phyloP scores from a whole-genome alignment of 2,797 vertebrate genomes.

The Todus mexicanus region DNA sequence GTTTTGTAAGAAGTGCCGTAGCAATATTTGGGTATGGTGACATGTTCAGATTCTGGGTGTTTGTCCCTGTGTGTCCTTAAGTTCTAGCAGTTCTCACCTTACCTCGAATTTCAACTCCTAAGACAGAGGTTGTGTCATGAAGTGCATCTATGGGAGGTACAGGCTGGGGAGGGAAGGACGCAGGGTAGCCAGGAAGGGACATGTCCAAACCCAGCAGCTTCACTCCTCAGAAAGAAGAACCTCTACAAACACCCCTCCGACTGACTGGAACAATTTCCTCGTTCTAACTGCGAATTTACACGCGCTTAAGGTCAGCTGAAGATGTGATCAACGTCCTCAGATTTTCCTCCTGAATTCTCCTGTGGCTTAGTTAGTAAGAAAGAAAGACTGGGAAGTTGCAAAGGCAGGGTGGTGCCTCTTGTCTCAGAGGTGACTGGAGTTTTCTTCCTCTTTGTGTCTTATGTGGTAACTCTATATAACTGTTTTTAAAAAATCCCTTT shows the following conservation, averaged over 20 bases:
- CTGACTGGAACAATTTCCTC: neutral
- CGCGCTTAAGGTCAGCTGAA: neutral
- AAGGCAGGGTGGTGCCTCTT: neutral
- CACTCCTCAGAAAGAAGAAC: neutral
- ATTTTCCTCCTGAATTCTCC: neutral
- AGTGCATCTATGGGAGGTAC: neutral
- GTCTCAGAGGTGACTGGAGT: neutral
- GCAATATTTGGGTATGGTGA: neutral
- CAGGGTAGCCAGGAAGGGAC: fast-evolving
- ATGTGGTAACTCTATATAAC: neutral
- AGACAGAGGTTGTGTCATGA: neutral
- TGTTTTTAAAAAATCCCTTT: neutral
- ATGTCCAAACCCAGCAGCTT: neutral
- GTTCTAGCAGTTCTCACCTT: neutral
- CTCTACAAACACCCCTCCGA: neutral
- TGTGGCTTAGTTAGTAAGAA: neutral
- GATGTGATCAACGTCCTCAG: neutral
- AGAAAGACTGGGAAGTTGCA: neutral
- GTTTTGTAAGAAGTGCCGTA: neutral
- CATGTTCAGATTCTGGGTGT: neutral
- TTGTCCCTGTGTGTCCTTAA: neutral
- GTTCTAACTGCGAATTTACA: neutral
- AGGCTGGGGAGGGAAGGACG: neutral
- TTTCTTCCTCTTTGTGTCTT: neutral
- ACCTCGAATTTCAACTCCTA: neutral